phyloP scores from a whole-genome alignment of 2,113 vertebrate genomes.

The Mus pahari region DNA sequence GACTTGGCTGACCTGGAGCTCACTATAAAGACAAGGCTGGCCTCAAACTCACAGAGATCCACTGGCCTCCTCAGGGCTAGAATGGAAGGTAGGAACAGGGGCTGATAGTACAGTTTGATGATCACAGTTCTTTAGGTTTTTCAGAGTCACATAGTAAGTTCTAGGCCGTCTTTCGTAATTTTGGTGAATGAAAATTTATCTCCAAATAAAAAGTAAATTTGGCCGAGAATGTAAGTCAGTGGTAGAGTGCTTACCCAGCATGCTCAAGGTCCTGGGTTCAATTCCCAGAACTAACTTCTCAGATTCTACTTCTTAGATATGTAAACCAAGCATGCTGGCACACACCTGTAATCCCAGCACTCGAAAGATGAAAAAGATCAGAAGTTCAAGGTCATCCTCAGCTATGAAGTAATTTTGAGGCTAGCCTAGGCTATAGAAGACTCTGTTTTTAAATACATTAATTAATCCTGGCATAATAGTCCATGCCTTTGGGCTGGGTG shows the following conservation, averaged over 20 bases:
- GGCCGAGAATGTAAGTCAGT: neutral
- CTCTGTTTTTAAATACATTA: neutral
- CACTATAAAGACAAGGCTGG: neutral
- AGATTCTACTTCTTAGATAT: too few species aligned
- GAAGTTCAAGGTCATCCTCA: neutral
- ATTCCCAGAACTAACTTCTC: neutral
- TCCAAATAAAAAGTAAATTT: neutral
- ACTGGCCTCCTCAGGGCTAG: neutral
- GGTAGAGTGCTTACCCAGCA: neutral
- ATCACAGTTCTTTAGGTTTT: neutral
- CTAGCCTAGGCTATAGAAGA: too few species aligned
- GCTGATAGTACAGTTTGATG: neutral
- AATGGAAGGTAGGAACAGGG: neutral
- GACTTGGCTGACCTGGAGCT: neutral
- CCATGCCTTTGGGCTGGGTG: too few species aligned
- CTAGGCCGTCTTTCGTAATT: neutral
- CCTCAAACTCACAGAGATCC: neutral
- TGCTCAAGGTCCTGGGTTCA: neutral
- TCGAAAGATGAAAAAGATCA: neutral
- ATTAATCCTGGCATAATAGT: neutral
- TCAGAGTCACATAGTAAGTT: neutral
- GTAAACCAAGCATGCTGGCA: neutral
- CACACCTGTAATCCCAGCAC: neutral
- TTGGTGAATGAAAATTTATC: neutral
- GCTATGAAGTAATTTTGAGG: neutral